A percentile compares a stretch with the other conserved stretches of the same genome.
These are phyloP conservation scores for Polymixis flavicincta DNA, from an alignment of 2,888 invertebrate species.

Conservation along the genomic window DNA sequence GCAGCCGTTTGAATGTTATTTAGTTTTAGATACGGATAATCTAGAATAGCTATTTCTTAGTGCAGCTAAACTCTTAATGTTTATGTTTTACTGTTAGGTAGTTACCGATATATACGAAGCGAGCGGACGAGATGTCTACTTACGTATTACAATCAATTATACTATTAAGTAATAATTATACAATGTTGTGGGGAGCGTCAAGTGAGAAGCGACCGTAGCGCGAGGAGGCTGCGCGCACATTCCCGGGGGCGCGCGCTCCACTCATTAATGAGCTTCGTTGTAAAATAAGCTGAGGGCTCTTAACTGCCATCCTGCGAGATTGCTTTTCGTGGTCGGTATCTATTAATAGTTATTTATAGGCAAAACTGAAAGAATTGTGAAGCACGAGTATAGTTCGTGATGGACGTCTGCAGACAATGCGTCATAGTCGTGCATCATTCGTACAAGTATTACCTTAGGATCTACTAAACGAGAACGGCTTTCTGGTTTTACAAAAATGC, in stretches of 20 bases:
- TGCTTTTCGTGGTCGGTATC: constrained; percentile 88
- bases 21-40: constrained; percentile 45
- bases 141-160: constrained; percentile 74
- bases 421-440: constrained; percentile 78
- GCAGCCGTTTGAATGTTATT: constrained; percentile 14
- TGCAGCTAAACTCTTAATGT: constrained; percentile 51
- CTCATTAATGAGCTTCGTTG: constrained; percentile 88
- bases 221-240: constrained; percentile 73
- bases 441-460: constrained; percentile 66
- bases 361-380: constrained; percentile 81
- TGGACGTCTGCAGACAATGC: constrained; percentile 76
- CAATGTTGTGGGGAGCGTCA: constrained; percentile 76
- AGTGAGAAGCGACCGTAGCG: constrained; percentile 74
- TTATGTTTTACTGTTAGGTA: constrained; percentile 60
- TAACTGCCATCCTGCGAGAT: constrained; percentile 87
- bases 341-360: constrained; percentile 88
- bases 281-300: constrained; percentile 87
- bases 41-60: constrained; percentile 43
- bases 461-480: constrained; percentile 68
- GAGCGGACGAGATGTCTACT: constrained; percentile 62
- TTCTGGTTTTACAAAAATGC: constrained; percentile 67
- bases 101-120: constrained; percentile 53
- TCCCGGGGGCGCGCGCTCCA: constrained; percentile 65
- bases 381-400: constrained; percentile 75
- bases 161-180: constrained; percentile 85